Percentiles rank a stretch among this genome's conserved stretches.
These are phyloP conservation scores for Hypercompe scribonia DNA, from an alignment of 2,888 invertebrate species.

Conservation along the genomic window DNA sequence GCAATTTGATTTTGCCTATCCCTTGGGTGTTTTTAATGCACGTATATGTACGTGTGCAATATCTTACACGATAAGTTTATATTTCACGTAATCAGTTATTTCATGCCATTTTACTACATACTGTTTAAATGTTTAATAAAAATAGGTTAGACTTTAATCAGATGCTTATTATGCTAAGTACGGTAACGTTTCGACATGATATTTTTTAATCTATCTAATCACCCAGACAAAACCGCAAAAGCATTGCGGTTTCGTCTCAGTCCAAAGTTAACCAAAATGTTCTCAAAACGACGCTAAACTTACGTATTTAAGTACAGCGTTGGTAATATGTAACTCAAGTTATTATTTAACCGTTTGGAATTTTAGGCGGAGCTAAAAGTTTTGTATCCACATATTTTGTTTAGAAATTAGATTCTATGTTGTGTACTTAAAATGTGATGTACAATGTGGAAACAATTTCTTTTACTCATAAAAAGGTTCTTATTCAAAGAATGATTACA, in stretches of 20 bases:
- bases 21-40: no score
- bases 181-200: no score
- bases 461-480: not conserved
- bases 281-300: not conserved
- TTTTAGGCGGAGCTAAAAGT: not conserved
- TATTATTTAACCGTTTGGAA: conserved; percentile 9
- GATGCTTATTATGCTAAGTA: no score
- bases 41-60: no score
- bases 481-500: not conserved
- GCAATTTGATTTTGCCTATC: no score
- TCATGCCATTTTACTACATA: no score
- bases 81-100: no score
- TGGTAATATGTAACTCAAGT: conserved; percentile 1
- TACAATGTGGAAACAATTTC: not conserved
- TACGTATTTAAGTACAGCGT: conserved; percentile 8
- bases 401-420: conserved; percentile 2
- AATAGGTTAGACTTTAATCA: no score
- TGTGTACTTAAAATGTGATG: not conserved
- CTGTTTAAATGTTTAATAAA: no score
- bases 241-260: not conserved
- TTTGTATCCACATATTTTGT: not conserved
- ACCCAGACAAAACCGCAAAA: not conserved
- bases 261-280: not conserved
- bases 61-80: no score
- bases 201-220: no score